phyloP scores from a whole-genome alignment of 2,888 invertebrate genomes.

The Branchipolynoe longqiensis region DNA sequence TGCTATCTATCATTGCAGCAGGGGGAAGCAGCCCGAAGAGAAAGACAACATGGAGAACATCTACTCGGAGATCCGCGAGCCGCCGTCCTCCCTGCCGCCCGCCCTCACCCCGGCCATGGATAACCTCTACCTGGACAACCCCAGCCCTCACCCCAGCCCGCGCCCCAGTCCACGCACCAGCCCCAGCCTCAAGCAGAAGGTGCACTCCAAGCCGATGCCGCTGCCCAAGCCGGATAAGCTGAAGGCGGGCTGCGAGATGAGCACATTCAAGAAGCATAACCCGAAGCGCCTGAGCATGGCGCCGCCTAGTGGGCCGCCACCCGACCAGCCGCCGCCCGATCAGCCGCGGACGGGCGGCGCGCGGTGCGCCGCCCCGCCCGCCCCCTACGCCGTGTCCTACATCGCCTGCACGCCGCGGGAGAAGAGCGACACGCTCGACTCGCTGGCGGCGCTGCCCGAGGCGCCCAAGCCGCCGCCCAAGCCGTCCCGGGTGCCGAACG shows the following conservation, averaged over 20 bases:
- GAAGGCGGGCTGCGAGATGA: constrained; percentile 23
- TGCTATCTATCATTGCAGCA: neutral
- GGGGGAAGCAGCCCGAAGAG: constrained; percentile 10
- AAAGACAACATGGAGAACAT: constrained; percentile 41
- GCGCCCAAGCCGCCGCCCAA: neutral
- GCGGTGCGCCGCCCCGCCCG: neutral
- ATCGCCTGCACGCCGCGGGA: constrained; percentile 42
- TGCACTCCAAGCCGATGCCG: constrained; percentile 31
- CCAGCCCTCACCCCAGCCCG: constrained; percentile 31
- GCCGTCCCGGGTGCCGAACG: neutral
- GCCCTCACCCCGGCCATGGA: neutral
- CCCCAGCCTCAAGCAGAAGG: neutral
- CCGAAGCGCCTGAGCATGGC: constrained; percentile 12
- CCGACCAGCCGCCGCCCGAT: constrained; percentile 25
- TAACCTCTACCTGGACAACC: constrained; percentile 18
- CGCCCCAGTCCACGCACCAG: neutral
- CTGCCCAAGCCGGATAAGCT: constrained; percentile 33
- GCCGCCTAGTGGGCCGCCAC: constrained; percentile 29
- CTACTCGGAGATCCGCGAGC: constrained; percentile 42
- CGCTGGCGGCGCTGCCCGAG: constrained; percentile 3
- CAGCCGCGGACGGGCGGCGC: neutral
- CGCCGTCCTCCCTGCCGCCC: neutral
- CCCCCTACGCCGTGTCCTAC: constrained; percentile 46
- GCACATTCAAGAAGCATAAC: constrained; percentile 29
- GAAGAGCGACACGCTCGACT: constrained; percentile 36